Evolutionary conservation across 2,113 vertebrate genomes (phyloP), one percentile per base, ranked within the genome.

Genomic region (Chloropsis cyanopogon): DNA sequence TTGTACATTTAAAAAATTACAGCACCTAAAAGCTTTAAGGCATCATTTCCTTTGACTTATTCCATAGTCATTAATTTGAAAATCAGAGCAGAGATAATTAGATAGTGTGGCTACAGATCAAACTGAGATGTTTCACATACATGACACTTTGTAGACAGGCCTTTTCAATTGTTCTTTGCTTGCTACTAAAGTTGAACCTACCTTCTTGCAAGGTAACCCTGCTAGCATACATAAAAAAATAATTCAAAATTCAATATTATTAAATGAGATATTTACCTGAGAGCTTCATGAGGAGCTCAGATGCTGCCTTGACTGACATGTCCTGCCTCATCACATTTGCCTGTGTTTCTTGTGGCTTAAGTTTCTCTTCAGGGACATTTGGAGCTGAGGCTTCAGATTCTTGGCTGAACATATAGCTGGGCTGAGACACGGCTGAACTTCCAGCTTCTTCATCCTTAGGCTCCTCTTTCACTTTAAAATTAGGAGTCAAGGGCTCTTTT

Each of bases 211-310:
- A 73, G 16, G 47, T n/a, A 63, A 87, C 15, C 11, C 31, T 66
- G 41, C 8, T 31, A 71, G 57, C 29, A 66, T 3, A 64, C 6
- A 31, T 12, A 29, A 4, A 17, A 65, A 33, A 23, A 21, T 3
- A 23, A 15, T 47, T 26, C 39, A 65, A 70, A 70, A 23, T 21
- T 80, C 52, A 92, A 6, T 50, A 85, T 42, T 75, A 90, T 59
- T 60, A 96, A 96, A 88, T 63, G 35, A 96, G 96, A 44, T 53
- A 42, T 73, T 79, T 98, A 99, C 99, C 99, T 98, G 99, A 99
- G 53, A 99, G 98, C 88, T 99, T 99, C 96, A 99, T 99, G 80
- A 99, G 99, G 95, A 99, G 98, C 94, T 99, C 99, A 17, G 99
- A 99, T 8, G 99, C 99, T 80, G 99, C 99, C 97, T 99, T 99